These are phyloP conservation scores for Littorina saxatilis DNA, from an alignment of 1,140 invertebrate genomes.

Conservation along the genomic window DNA sequence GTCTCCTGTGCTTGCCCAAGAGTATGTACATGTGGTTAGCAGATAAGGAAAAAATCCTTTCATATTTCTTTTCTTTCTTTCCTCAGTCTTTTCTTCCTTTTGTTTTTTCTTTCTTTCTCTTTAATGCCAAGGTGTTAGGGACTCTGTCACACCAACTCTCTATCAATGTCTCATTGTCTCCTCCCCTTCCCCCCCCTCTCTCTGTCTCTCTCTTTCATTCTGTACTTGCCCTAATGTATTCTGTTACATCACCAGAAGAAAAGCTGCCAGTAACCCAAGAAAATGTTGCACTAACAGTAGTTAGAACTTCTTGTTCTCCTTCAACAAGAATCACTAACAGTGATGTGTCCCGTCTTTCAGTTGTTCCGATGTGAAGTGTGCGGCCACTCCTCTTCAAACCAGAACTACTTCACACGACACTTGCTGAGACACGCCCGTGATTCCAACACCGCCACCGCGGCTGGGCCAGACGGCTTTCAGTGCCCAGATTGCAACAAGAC, in stretches of 20 bases:
- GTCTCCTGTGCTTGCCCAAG: neutral
- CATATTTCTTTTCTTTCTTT: neutral
- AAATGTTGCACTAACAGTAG: neutral
- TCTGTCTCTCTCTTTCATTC: no score
- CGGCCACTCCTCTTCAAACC: slow-evolving; percentile 20
- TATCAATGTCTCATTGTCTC: neutral
- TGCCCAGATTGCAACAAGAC: slow-evolving; percentile 52
- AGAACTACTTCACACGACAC: slow-evolving; percentile 55
- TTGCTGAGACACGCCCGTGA: slow-evolving; percentile 21
- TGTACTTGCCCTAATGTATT: no score
- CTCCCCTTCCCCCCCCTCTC: neutral
- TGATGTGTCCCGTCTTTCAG: slow-evolving; percentile 29
- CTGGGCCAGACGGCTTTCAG: slow-evolving; percentile 7
- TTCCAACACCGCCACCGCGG: neutral
- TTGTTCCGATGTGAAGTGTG: slow-evolving; percentile 22
- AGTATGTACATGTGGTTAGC: neutral
- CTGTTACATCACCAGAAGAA: no score
- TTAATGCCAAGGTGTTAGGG: no score
- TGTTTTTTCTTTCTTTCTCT: neutral
- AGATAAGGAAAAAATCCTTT: no score
- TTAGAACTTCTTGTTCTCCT: neutral
- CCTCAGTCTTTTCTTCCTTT: neutral
- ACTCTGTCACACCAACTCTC: no score
- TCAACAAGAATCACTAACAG: neutral
- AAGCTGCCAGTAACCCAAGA: no score